Conservation (phyloP, 1,140 invertebrate genomes). For the Brachionus koreanus region DNA sequence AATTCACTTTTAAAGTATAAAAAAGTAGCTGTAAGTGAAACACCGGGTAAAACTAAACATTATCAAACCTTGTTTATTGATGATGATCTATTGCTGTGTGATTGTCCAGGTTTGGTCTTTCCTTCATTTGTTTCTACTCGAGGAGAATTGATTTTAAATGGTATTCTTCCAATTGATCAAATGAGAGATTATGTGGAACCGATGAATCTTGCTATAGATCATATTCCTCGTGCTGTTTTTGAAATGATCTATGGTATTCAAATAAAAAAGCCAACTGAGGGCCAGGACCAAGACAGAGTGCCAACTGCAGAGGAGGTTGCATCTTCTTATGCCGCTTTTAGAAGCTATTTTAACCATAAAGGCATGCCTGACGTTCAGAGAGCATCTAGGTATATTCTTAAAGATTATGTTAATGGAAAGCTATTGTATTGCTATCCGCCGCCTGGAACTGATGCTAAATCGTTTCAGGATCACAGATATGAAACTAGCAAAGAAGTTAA, state of each 20-base stretch:
- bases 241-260: constrained; percentile 77
- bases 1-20: constrained; percentile 84
- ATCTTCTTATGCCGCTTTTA: constrained; percentile 75
- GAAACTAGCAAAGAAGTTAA: constrained; percentile 57
- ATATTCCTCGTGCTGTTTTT: constrained; percentile 70
- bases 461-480: constrained; percentile 64
- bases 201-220: constrained; percentile 45
- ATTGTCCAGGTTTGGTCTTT: constrained; percentile 96
- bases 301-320: constrained; percentile 77
- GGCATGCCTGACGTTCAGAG: constrained; percentile 87
- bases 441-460: constrained; percentile 67
- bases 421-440: constrained; percentile 79
- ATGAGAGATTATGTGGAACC: constrained; percentile 77
- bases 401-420: constrained; percentile 80
- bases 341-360: constrained; percentile 90
- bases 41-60: constrained; percentile 93
- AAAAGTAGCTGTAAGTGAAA: constrained; percentile 90
- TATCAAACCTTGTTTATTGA: constrained; percentile 79
- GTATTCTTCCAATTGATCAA: constrained; percentile 92
- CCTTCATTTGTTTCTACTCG: constrained; percentile 87
- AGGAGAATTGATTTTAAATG: constrained; percentile 88
- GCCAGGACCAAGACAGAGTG: constrained; percentile 64
- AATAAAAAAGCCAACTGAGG: constrained; percentile 69
- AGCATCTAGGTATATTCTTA: constrained; percentile 79
- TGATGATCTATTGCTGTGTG: constrained; percentile 78